Base-by-base conservation (phyloP, 1,140 invertebrate species). In the Pseudomyrmex pallidus region DNA sequence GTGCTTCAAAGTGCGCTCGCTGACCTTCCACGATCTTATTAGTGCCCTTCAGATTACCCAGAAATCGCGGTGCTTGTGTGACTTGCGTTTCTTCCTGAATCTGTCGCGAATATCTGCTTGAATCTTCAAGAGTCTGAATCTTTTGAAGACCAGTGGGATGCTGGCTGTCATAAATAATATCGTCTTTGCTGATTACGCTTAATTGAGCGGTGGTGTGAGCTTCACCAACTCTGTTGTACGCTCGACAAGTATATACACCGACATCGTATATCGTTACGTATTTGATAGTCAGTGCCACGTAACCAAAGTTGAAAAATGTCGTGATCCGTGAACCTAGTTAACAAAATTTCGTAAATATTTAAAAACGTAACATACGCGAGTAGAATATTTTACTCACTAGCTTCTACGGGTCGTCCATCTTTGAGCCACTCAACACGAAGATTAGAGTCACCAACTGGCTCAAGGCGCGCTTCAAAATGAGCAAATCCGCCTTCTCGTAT, bases 21-120 rank as follows among this genome's bases (percentile, higher is more conserved):
- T 99, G 98, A 12, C 98, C 98, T 95, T 99, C 99, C n/a, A 98
- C 96, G 87, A 99, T 97, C 91, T 98, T 98, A 90, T 97, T 98
- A 12, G 98, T 98, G 35, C 98, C 98, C 92, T 98, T 98, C 8
- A 99, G 92, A 59, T 97, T 97, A 82, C 97, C 97, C 62, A 98
- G 95, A 94, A 99, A 98, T 90, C 96, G 95, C 44, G 98, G 98
- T 86, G 97, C 96, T 91, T 97, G 96, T 0, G 95, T 97, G 8
- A 97, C 95, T 87, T 94, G 95, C 0, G 96, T 95, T 92, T 98
- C 97, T 94, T 98, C 97, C 88, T 97, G 96, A 8, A 94, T 90
- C 84, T 94, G 94, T 76, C 95, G 96, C 25, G 95, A 94, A 74
- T 97, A 97, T 83, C 96, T 95, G 83, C 96, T 97, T 0, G 96